phyloP scores from a whole-genome alignment of 2,888 invertebrate species.

The Erynnis tages region DNA sequence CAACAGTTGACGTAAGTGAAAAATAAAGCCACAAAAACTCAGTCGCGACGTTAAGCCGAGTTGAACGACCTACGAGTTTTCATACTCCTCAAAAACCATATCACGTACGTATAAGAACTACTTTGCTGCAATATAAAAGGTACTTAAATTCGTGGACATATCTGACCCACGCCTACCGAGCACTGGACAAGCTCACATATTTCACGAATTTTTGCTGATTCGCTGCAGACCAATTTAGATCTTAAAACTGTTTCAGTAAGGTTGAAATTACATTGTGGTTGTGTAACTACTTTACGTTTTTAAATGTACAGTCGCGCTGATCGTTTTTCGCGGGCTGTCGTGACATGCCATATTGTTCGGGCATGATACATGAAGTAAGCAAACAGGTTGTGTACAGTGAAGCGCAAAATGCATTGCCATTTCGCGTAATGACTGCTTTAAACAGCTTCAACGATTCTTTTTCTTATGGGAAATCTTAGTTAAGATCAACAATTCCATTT shows the following conservation, averaged over 20 bases:
- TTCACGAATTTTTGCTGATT: conserved; percentile 59
- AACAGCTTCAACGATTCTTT: conserved; percentile 43
- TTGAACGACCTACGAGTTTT: conserved; percentile 53
- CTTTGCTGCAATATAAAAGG: conserved; percentile 50
- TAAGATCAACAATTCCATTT: conserved; percentile 15
- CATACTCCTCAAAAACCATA: conserved; percentile 44
- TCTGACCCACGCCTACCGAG: conserved; percentile 76
- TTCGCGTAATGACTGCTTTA: conserved; percentile 61
- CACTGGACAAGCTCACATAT: conserved; percentile 72
- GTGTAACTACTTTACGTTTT: conserved; percentile 37
- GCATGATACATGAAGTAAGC: conserved; percentile 71
- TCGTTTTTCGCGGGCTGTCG: conserved; percentile 70
- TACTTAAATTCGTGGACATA: conserved; percentile 48
- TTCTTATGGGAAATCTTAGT: conserved; percentile 52
- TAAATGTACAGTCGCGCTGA: conserved; percentile 53
- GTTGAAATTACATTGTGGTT: conserved; percentile 43
- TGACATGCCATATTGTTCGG: conserved; percentile 78
- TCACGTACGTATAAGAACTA: conserved; percentile 46
- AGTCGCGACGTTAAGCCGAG: conserved; percentile 52
- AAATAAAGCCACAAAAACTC: conserved; percentile 48
- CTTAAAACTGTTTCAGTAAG: conserved; percentile 49
- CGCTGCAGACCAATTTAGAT: conserved; percentile 43
- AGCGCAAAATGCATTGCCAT: conserved; percentile 58
- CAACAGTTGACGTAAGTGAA: conserved; percentile 49
- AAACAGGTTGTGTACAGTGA: conserved; percentile 68